phyloP scores from a whole-genome alignment of 2,113 vertebrate species.

The Ptilorrhoa leucosticta region DNA sequence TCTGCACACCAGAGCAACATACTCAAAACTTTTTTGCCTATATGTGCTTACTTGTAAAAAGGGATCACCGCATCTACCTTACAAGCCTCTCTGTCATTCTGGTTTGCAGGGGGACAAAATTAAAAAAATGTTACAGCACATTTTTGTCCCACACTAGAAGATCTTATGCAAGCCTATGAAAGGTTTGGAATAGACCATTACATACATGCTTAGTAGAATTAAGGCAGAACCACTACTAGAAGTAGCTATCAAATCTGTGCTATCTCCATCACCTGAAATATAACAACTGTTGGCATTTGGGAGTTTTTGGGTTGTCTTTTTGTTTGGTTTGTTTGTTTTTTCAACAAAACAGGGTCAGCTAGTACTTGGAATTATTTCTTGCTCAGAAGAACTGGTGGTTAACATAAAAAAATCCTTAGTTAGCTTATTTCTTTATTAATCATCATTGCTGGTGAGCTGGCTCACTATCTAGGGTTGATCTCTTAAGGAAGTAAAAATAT shows the following conservation, averaged over 20 bases:
- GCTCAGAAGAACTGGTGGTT: background rate
- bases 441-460: background rate
- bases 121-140: background rate
- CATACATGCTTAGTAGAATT: accelerated
- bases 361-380: background rate
- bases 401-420: background rate
- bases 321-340: background rate
- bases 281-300: background rate
- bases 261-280: background rate
- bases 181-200: background rate
- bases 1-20: background rate
- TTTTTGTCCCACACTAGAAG: background rate
- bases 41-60: background rate
- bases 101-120: background rate
- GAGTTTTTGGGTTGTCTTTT: no score
- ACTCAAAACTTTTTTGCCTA: background rate
- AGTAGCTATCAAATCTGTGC: background rate
- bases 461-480: background rate
- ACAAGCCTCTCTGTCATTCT: background rate
- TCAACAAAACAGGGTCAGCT: background rate
- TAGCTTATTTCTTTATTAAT: background rate
- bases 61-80: background rate
- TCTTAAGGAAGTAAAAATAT: background rate
- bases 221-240: background rate
- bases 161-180: background rate